phyloP scores from a whole-genome alignment of 1,140 invertebrate species.

The Atta colombica region DNA sequence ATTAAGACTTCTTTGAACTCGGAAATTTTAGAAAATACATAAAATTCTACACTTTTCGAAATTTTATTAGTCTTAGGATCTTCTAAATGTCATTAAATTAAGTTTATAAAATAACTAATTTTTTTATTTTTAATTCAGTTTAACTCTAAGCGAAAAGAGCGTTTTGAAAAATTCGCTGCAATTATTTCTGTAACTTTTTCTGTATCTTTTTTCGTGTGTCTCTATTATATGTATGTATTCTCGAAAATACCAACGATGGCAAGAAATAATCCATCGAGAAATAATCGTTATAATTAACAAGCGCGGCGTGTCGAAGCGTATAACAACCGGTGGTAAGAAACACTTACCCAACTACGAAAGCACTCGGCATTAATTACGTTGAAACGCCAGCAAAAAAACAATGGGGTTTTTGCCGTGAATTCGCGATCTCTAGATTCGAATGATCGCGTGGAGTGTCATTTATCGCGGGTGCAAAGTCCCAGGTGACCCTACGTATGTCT shows the following conservation, averaged over 20 bases:
- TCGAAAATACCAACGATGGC: not conserved
- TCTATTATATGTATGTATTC: not conserved
- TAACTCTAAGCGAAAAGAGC: not conserved
- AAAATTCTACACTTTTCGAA: not conserved
- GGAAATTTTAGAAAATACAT: not conserved
- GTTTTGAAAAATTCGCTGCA: too few relatives aligned
- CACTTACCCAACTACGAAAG: slow-evolving; percentile 35
- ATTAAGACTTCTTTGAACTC: not conserved
- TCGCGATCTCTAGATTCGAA: slow-evolving; percentile 22
- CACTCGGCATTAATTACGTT: slow-evolving; percentile 48
- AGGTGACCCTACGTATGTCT: slow-evolving; percentile 7
- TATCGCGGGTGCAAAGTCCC: slow-evolving; percentile 36
- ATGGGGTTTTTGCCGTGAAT: not conserved
- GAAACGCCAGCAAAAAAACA: slow-evolving; percentile 35
- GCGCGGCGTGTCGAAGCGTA: slow-evolving; percentile 32
- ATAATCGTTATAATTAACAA: slow-evolving; percentile 35
- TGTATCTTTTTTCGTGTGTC: not conserved
- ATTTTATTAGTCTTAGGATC: not conserved
- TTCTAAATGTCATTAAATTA: not conserved
- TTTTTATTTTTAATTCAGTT: not conserved
- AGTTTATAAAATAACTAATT: not conserved
- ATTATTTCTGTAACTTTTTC: too few relatives aligned
- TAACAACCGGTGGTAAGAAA: slow-evolving; percentile 45
- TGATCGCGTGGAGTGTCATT: slow-evolving; percentile 30
- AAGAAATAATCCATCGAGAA: slow-evolving; percentile 17